These are phyloP conservation scores for Rhinichthys klamathensis DNA, from an alignment of 2,113 vertebrate genomes.

Conservation along the genomic window DNA sequence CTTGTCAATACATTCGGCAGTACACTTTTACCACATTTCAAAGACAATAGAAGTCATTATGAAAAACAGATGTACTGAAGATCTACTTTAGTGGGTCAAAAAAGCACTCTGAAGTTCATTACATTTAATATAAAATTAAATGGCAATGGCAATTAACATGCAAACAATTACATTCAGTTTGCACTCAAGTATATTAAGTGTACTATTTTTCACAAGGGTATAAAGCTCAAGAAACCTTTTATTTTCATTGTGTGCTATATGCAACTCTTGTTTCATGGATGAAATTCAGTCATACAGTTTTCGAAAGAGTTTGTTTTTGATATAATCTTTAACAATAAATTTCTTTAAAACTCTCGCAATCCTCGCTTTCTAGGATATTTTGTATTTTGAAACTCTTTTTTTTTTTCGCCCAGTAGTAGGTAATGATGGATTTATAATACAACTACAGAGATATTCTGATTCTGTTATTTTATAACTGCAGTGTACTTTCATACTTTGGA, in stretches of 20 bases:
- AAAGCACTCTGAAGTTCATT: not conserved
- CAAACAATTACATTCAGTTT: no score
- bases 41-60: not conserved
- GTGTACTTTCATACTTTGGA: not conserved
- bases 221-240: not conserved
- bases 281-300: not conserved
- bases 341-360: not conserved
- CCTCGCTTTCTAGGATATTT: not conserved
- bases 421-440: conserved; percentile 5
- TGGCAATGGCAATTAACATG: no score
- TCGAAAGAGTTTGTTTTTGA: not conserved
- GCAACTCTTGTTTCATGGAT: not conserved
- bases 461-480: not conserved
- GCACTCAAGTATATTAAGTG: not conserved
- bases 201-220: not conserved
- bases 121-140: not conserved
- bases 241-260: not conserved
- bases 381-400: not conserved
- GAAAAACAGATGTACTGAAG: not conserved
- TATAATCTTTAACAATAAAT: not conserved
- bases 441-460: not conserved
- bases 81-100: not conserved
- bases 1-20: no score
- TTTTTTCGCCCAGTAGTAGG: conserved; percentile 44
- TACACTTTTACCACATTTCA: no score